phyloP scores from a whole-genome alignment of 2,113 vertebrate species.

The Barbus barbus region DNA sequence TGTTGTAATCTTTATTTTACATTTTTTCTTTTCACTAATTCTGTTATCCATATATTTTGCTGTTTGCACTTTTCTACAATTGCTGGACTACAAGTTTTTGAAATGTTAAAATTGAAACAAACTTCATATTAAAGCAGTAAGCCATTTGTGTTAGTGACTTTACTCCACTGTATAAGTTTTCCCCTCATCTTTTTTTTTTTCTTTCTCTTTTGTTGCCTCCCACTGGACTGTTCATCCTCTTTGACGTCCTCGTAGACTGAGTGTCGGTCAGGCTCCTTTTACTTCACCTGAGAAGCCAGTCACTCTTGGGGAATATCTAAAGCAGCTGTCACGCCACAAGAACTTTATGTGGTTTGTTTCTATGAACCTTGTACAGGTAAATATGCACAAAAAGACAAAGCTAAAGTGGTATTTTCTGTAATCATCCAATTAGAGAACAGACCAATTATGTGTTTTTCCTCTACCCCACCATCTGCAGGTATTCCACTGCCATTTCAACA shows the following conservation, averaged over 20 bases:
- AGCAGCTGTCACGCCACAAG: slow-evolving; percentile 88
- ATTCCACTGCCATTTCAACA: slow-evolving; percentile 99
- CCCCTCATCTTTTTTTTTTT: background rate
- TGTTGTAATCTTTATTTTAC: background rate
- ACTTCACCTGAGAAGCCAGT: slow-evolving; percentile 77
- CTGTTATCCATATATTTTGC: too few species aligned
- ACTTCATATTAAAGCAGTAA: background rate
- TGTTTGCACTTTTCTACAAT: background rate
- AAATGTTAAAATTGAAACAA: background rate
- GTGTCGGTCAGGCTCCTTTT: slow-evolving; percentile 74
- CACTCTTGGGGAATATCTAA: slow-evolving; percentile 88
- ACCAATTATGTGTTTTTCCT: background rate
- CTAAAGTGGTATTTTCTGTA: too few species aligned
- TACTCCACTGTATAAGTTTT: too few species aligned
- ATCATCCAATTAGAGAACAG: background rate
- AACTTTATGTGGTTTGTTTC: slow-evolving; percentile 98
- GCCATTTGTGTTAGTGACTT: too few species aligned
- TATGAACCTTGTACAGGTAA: slow-evolving; percentile 96
- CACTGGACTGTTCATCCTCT: background rate
- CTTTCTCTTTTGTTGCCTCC: background rate
- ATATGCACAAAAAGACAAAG: background rate
- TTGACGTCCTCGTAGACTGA: slow-evolving; percentile 67
- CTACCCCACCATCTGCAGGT: slow-evolving; percentile 75
- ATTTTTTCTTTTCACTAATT: too few species aligned
- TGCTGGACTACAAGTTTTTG: background rate